Conservation (phyloP, 2,797 vertebrate species). For the Chanos chanos region DNA sequence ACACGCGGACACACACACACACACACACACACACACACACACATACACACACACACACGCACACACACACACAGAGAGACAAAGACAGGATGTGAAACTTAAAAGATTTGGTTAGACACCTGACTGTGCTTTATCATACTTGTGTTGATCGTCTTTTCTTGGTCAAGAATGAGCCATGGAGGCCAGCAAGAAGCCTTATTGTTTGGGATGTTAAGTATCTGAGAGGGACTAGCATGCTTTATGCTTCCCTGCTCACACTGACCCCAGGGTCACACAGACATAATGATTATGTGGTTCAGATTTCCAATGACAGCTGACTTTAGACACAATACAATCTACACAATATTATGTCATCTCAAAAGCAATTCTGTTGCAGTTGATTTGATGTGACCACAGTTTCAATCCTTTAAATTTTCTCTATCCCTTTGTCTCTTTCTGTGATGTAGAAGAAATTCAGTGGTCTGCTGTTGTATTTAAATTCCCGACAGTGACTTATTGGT, state of each 20-base stretch:
- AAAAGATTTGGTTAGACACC: too few species aligned
- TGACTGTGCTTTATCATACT: too few species aligned
- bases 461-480: conserved; percentile 29
- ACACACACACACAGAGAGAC: not conserved
- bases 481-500: conserved; percentile 46
- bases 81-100: too few species aligned
- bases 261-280: conserved; percentile 56
- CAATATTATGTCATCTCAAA: conserved; percentile 36
- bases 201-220: conserved; percentile 8
- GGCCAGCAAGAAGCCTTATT: not conserved
- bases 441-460: conserved; percentile 18
- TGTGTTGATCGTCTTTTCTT: too few species aligned
- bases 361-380: conserved; percentile 31
- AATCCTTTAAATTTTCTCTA: conserved; percentile 26
- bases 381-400: conserved; percentile 36
- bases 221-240: conserved; percentile 31
- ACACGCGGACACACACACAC: not conserved
- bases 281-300: conserved; percentile 49
- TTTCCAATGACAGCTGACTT: conserved; percentile 27
- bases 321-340: conserved; percentile 23
- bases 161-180: not conserved
- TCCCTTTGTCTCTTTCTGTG: conserved; percentile 16
- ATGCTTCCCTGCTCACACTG: conserved; percentile 54
- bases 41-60: not conserved
- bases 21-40: not conserved